Conservation (phyloP, 2,888 invertebrate genomes). For the Lasioglossum oenotherae region DNA sequence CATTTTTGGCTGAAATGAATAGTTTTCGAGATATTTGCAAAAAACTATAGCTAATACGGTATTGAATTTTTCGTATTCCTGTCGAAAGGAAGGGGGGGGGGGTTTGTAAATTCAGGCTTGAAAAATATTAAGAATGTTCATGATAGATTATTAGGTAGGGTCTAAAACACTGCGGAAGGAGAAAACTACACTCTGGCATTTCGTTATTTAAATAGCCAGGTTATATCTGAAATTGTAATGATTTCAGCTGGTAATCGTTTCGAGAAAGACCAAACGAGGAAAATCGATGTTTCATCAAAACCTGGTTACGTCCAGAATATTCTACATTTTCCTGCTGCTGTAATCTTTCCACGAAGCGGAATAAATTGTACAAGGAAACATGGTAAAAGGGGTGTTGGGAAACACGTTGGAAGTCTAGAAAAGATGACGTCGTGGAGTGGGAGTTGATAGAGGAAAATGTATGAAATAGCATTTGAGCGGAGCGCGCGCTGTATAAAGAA, state of each 20-base stretch:
- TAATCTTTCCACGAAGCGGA: neutral
- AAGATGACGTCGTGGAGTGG: neutral
- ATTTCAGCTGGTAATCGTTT: too few species aligned
- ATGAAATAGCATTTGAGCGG: neutral
- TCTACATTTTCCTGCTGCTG: neutral
- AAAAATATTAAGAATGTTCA: neutral
- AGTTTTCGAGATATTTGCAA: too few species aligned
- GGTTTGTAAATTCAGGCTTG: too few species aligned
- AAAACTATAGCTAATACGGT: too few species aligned
- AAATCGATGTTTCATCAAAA: neutral
- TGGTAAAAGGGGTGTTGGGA: neutral
- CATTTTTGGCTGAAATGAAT: too few species aligned
- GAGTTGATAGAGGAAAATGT: constrained; percentile 10
- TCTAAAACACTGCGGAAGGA: neutral
- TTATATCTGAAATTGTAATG: too few species aligned
- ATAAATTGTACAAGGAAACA: neutral
- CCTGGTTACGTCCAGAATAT: neutral
- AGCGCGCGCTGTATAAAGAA: neutral
- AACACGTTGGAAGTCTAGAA: neutral
- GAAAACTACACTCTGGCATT: neutral
- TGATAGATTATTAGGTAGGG: neutral
- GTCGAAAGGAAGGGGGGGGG: too few species aligned
- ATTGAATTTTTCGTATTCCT: too few species aligned
- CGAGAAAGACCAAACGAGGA: neutral
- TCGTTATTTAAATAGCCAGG: neutral